phyloP scores from a whole-genome alignment of 2,888 invertebrate species.

The Drosophila fulvimacula region DNA sequence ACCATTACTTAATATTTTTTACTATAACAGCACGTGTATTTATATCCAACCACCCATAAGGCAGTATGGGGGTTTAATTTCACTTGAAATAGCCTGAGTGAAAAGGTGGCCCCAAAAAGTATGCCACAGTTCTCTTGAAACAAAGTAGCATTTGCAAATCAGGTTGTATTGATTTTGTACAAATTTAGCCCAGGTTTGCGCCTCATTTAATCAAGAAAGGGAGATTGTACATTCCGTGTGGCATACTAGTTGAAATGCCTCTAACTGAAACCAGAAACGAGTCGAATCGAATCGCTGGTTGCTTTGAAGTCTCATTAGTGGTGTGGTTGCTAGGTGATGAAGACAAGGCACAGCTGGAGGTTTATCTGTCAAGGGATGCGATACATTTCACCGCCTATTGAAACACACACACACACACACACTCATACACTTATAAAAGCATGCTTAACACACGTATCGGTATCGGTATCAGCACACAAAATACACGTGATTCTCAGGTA shows the following conservation, averaged over 20 bases:
- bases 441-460: constrained; percentile 11
- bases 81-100: neutral
- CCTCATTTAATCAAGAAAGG: constrained; percentile 60
- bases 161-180: constrained; percentile 55
- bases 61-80: no score
- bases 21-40: no score
- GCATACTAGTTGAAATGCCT: constrained; percentile 40
- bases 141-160: neutral
- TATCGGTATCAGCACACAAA: constrained; percentile 29
- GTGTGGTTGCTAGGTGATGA: constrained; percentile 74
- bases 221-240: constrained; percentile 22
- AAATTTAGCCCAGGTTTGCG: constrained; percentile 50
- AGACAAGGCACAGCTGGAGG: constrained; percentile 7
- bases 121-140: constrained; percentile 16
- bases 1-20: no score
- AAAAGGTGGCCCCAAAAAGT: constrained; percentile 20
- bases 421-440: neutral
- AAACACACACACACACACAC: constrained; percentile 13
- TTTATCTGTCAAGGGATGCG: constrained; percentile 11
- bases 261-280: constrained; percentile 53
- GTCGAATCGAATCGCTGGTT: constrained; percentile 62
- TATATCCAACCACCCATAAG: no score
- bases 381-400: constrained; percentile 9
- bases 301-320: constrained; percentile 76
- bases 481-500: constrained; percentile 35